Evolutionary conservation across 1,140 invertebrate species (phyloP), one percentile per base, ranked within the genome.

Genomic region (Belonocnema kinseyi): DNA sequence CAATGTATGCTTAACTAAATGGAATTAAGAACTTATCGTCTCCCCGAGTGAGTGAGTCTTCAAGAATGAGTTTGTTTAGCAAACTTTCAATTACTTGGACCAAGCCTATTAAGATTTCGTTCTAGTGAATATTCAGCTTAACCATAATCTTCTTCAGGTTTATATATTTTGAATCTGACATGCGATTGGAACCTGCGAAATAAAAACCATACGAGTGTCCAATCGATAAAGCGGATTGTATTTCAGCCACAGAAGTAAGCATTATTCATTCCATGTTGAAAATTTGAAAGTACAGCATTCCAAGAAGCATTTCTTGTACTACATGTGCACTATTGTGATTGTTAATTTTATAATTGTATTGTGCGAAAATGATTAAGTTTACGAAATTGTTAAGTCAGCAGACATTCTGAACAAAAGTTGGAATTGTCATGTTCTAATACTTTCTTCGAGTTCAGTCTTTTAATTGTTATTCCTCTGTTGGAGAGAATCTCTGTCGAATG

Each of bases 81-180:
- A 89, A 90, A 90, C 86, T 88, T 89, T 85, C 76, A 71, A 90
- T 89, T 90, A 87, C 85, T 90, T 90, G 88, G 61, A 80, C n/a
- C 26, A 40, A 40, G 40, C 6, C 7, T 40, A n/a, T 46, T 40
- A 66, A 46, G 26, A 66, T 66, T 66, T 66, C 12, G 58, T 66
- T 66, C 16, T 66, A 66, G 13, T 66, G 26, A 66, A 40, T 66
- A 66, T 33, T 66, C 40, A 66, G 26, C 61, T 66, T 46, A 13
- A 61, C 33, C 33, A 11, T 61, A 26, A 61, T 61, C 16, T 66
- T 16, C 26, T 46, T 46, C 40, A 46, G 40, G 61, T 66, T 40
- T 8, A 16, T 66, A 40, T 33, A 16, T 16, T 66, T 66, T 21
- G 12, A 61, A 61, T 61, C 12, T 40, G 26, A 61, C 33, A 6